Percentiles rank a stretch among this genome's conserved stretches.
Evolutionary conservation across 1,140 invertebrate genomes (phyloP).

Genomic region (Aricia agestis): DNA sequence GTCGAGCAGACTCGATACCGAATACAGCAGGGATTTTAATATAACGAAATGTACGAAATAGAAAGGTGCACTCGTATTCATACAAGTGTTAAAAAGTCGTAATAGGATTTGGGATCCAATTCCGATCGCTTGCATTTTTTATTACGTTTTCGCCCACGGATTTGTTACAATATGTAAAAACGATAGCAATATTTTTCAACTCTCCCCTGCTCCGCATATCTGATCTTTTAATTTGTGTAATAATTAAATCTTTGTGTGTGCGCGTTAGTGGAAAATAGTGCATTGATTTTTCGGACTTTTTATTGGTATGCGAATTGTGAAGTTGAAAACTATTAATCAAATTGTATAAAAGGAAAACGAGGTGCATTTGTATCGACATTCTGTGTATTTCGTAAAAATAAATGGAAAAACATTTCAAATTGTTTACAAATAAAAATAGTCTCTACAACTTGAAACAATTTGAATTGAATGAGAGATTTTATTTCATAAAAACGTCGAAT

Average conservation of each 20-base stretch:
- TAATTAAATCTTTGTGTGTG: slow-evolving; percentile 10
- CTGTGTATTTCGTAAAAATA: slow-evolving; percentile 4
- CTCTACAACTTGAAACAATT: background rate
- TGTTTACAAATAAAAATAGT: background rate
- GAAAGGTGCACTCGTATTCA: slow-evolving; percentile 52
- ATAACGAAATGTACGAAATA: slow-evolving; percentile 58
- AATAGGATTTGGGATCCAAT: slow-evolving; percentile 63
- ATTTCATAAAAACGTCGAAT: background rate
- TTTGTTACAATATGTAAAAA: slow-evolving; percentile 36
- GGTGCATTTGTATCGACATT: slow-evolving; percentile 9
- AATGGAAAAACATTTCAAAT: background rate
- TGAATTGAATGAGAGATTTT: background rate
- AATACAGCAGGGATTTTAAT: slow-evolving; percentile 60
- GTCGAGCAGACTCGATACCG: slow-evolving; percentile 57
- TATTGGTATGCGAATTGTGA: slow-evolving; percentile 3
- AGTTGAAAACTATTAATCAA: slow-evolving; percentile 13
- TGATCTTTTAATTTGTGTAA: slow-evolving; percentile 26
- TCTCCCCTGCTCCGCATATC: slow-evolving; percentile 17
- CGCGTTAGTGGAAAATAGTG: background rate
- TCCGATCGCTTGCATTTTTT: slow-evolving; percentile 52
- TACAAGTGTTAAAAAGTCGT: slow-evolving; percentile 66
- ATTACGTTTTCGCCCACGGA: slow-evolving; percentile 36
- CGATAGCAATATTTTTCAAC: slow-evolving; percentile 26
- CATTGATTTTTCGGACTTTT: background rate
- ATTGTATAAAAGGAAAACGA: background rate